Evolutionary conservation across 2,888 invertebrate species (phyloP).

Genomic region (Alcis repandata): DNA sequence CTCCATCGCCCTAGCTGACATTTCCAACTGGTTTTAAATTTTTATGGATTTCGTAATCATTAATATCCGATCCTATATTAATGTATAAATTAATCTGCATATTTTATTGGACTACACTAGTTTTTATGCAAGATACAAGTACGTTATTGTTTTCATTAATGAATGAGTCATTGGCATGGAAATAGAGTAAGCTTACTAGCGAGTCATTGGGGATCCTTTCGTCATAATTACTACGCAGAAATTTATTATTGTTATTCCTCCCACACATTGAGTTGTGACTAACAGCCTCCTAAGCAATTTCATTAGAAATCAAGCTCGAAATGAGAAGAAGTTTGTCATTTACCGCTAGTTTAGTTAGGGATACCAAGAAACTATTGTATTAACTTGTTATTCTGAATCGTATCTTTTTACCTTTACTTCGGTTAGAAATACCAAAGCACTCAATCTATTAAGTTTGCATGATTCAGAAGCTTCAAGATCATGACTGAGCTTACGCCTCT

Average conservation of each 20-base stretch:
- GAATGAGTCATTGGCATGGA: slow-evolving; percentile 61
- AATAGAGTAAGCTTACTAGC: no score
- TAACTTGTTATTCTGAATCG: no score
- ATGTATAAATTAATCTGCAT: slow-evolving; percentile 34
- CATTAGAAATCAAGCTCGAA: slow-evolving; percentile 36
- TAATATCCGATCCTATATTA: slow-evolving; percentile 50
- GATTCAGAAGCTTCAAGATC: slow-evolving; percentile 55
- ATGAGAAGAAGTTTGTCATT: not conserved
- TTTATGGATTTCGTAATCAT: slow-evolving; percentile 61
- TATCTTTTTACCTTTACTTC: not conserved
- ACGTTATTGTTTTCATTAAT: slow-evolving; percentile 56
- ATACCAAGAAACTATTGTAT: not conserved
- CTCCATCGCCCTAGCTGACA: slow-evolving; percentile 59
- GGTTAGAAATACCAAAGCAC: not conserved
- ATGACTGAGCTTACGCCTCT: slow-evolving; percentile 50
- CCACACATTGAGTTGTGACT: slow-evolving; percentile 65
- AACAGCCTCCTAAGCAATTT: slow-evolving; percentile 55
- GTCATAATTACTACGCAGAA: slow-evolving; percentile 70
- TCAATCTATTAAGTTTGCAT: slow-evolving; percentile 41
- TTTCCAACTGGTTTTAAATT: slow-evolving; percentile 69
- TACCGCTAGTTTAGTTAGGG: not conserved
- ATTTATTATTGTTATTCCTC: slow-evolving; percentile 60
- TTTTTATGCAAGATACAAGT: slow-evolving; percentile 14
- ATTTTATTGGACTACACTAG: slow-evolving; percentile 7
- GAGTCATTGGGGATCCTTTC: slow-evolving; percentile 54